These are phyloP conservation scores for Takifugu flavidus DNA, from an alignment of 2,113 vertebrate genomes.

Conservation along the genomic window DNA sequence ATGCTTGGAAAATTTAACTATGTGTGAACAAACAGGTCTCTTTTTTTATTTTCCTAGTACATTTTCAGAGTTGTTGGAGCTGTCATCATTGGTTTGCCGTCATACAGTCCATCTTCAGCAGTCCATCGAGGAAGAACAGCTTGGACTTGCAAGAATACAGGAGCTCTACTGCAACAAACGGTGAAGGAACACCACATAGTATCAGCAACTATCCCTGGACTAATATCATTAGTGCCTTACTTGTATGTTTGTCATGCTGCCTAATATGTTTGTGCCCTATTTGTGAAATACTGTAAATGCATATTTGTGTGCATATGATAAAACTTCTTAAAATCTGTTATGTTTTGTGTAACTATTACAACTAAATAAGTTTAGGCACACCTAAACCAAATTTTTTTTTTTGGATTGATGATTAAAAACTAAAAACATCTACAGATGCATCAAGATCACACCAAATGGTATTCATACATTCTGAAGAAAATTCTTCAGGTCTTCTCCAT, in stretches of 20 bases:
- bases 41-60: conserved; percentile 28
- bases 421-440: too few species aligned
- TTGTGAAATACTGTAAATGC: conserved; percentile 14
- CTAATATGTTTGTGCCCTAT: too few species aligned
- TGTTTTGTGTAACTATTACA: too few species aligned
- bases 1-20: background rate
- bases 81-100: conserved; percentile 73
- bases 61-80: conserved; percentile 65
- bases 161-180: conserved; percentile 57
- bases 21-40: background rate
- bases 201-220: background rate
- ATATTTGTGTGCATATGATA: background rate
- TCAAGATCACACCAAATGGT: too few species aligned
- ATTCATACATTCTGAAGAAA: too few species aligned
- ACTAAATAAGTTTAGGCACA: too few species aligned
- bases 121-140: conserved; percentile 59
- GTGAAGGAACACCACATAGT: background rate
- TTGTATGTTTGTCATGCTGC: conserved; percentile 1
- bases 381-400: too few species aligned
- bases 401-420: too few species aligned
- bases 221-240: background rate
- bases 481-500: too few species aligned
- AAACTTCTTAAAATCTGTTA: too few species aligned
- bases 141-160: conserved; percentile 45
- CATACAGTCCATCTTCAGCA: conserved; percentile 72